A percentile compares a stretch with the other conserved stretches of the same genome.
These are phyloP conservation scores for Dipodomys spectabilis DNA, from an alignment of 2,113 vertebrate genomes.

Conservation along the genomic window DNA sequence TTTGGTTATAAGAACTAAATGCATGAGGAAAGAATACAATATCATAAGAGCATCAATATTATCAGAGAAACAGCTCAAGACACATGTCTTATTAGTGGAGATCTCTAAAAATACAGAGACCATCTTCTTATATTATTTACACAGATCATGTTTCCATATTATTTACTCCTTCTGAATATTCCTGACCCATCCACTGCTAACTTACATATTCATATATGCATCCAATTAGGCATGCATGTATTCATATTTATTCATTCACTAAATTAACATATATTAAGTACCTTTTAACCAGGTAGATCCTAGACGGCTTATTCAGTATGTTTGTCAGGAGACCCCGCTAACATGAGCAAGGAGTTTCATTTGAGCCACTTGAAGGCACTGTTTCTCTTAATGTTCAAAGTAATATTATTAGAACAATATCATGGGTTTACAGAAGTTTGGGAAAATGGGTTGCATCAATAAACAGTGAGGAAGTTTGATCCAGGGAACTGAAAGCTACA, in stretches of 20 bases:
- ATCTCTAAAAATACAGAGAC: not conserved
- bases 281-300: not conserved
- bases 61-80: not conserved
- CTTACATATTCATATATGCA: not conserved
- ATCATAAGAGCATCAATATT: not conserved
- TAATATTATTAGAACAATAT: not conserved
- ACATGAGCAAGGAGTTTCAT: slow-evolving; percentile 7
- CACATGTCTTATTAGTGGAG: not conserved
- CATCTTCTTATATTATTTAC: not conserved
- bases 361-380: not conserved
- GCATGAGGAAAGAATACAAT: not conserved
- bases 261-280: slow-evolving; percentile 9
- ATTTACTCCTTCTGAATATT: slow-evolving; percentile 2
- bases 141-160: not conserved
- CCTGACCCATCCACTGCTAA: not conserved
- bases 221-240: not conserved
- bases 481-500: no score
- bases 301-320: not conserved
- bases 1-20: not conserved
- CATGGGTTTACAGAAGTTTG: not conserved
- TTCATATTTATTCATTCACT: slow-evolving; percentile 15
- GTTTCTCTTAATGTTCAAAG: not conserved
- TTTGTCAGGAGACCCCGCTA: not conserved
- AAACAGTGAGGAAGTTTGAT: not conserved
- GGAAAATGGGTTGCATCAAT: not conserved